Conservation (phyloP, 2,113 vertebrate genomes). For the Stercorarius parasiticus region DNA sequence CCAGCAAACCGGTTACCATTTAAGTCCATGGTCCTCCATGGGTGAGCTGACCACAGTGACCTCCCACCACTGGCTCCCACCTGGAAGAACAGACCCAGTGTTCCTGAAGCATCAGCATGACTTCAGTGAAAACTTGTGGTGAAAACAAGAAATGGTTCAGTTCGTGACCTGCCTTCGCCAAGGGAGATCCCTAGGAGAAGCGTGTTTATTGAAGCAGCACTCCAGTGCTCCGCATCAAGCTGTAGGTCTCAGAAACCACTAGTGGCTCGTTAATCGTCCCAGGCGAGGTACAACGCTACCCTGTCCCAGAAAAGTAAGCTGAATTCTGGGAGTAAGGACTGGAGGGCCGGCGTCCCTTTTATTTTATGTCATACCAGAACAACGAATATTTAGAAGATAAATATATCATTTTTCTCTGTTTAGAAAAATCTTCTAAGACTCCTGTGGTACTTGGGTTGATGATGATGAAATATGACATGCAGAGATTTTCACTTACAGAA, state of each 20-base stretch:
- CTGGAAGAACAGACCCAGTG: background rate
- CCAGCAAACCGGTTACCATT: background rate
- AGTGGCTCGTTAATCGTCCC: background rate
- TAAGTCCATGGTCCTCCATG: background rate
- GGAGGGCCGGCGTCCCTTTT: background rate
- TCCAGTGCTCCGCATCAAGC: accelerated
- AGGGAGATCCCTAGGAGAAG: background rate
- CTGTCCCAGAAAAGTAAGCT: background rate
- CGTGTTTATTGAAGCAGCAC: accelerated
- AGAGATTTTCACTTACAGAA: background rate
- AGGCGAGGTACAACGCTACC: background rate
- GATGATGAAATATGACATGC: background rate
- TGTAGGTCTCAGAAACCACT: background rate
- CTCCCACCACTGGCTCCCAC: background rate
- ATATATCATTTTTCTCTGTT: background rate
- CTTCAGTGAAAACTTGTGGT: background rate
- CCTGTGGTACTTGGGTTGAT: background rate
- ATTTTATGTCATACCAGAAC: background rate
- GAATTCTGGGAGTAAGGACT: background rate
- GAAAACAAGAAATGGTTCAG: background rate
- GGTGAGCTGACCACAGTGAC: background rate
- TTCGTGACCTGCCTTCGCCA: accelerated
- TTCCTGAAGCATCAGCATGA: background rate
- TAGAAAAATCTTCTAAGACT: background rate
- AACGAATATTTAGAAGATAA: background rate